Percentiles rank a stretch among this genome's conserved stretches.
Evolutionary conservation across 2,113 vertebrate species (phyloP).

Genomic region (Pimephales promelas): DNA sequence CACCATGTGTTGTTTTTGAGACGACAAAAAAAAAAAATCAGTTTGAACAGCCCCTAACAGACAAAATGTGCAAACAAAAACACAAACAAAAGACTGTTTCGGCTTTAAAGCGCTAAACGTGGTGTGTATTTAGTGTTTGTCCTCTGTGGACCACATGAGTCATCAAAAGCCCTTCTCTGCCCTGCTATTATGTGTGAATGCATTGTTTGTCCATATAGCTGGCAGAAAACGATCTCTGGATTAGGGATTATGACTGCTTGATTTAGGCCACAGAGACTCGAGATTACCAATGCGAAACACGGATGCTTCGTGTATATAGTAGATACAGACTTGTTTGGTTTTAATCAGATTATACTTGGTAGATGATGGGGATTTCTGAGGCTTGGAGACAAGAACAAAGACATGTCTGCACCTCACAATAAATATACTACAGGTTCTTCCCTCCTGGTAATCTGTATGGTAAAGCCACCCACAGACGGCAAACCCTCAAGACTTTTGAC

Average conservation of each 20-base stretch:
- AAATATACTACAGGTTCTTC: neutral
- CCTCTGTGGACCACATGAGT: constrained; percentile 34
- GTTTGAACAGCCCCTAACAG: neutral
- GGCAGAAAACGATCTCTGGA: constrained; percentile 20
- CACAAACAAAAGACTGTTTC: neutral
- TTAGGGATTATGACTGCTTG: constrained; percentile 48
- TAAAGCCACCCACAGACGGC: constrained; percentile 5
- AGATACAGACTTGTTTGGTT: constrained; percentile 37
- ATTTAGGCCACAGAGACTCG: constrained; percentile 37
- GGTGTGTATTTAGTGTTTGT: neutral
- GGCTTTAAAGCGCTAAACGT: neutral
- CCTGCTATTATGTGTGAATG: constrained; percentile 1
- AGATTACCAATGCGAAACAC: neutral
- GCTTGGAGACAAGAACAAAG: constrained; percentile 31
- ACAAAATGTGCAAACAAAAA: neutral
- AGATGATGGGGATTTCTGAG: constrained; percentile 34
- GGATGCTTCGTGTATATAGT: neutral
- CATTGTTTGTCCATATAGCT: constrained; percentile 35
- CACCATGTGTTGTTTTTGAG: neutral
- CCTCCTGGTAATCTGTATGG: constrained; percentile 1
- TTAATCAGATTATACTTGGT: constrained; percentile 36
- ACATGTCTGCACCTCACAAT: neutral
- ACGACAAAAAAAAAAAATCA: no score
- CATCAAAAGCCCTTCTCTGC: constrained; percentile 1
- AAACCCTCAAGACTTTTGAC: neutral